phyloP scores from a whole-genome alignment of 2,113 vertebrate genomes.

The Galeopterus variegatus region DNA sequence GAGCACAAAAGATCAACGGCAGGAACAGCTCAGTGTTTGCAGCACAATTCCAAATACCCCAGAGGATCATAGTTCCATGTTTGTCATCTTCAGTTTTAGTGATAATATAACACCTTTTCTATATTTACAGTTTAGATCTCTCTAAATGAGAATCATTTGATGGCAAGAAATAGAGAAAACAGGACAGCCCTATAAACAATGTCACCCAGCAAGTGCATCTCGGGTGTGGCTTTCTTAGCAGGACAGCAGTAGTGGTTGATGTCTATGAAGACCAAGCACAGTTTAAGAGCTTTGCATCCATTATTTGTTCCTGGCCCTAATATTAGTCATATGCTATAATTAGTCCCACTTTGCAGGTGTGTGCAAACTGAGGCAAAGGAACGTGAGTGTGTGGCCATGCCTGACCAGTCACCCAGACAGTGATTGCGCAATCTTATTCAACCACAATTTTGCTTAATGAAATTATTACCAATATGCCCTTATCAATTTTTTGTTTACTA shows the following conservation, averaged over 20 bases:
- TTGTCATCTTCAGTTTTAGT: background rate
- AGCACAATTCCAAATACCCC: fast-evolving
- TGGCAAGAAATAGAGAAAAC: background rate
- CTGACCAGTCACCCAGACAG: background rate
- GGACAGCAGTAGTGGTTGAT: fast-evolving
- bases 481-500: background rate
- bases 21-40: fast-evolving
- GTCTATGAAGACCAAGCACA: fast-evolving
- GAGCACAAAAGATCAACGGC: fast-evolving
- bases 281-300: fast-evolving
- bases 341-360: fast-evolving
- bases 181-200: fast-evolving
- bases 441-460: fast-evolving
- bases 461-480: background rate
- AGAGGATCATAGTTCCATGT: fast-evolving
- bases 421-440: no score
- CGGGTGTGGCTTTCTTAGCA: background rate
- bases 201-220: fast-evolving
- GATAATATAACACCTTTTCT: no score
- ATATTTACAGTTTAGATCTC: background rate
- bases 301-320: fast-evolving
- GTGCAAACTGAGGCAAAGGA: fast-evolving
- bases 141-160: background rate
- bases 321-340: fast-evolving
- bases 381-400: background rate